Evolutionary conservation across 2,113 vertebrate species (phyloP), one percentile per base, ranked within the genome.

Genomic region (Chelonoidis abingdonii): DNA sequence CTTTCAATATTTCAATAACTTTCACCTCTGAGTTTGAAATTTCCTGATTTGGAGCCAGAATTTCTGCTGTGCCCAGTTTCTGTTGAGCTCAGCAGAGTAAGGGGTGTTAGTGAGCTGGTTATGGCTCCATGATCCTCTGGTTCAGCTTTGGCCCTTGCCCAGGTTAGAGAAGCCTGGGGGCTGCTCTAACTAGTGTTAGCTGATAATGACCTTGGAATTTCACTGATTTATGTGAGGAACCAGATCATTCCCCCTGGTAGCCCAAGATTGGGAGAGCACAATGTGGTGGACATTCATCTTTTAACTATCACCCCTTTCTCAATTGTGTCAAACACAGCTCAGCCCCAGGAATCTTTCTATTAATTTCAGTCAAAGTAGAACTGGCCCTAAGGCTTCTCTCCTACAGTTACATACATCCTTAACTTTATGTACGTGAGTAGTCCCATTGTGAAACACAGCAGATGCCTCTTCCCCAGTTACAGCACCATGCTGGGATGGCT

Each of bases 171-270:
- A 17, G n/a, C 3, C 52, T 24, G 7, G 1, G 3, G 85, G 22
- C 92, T 94, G 72, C 83, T 80, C 72, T 84, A 80, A 2, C 93
- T 5, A 2, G 10, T 78, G 38, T 72, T 31, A 62, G 3, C 2
- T 89, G 82, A 10, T 92, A 86, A 81, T 44, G n/a, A n/a, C 29
- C 50, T 92, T 89, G 79, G 80, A 31, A 88, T 62, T 94, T 72
- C 53, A 80, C 47, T 69, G 22, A 22, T 14, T 62, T 44, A 41
- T 76, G 1, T 82, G 80, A 92, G 90, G 89, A 95, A 93, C 86
- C 87, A 93, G 35, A 93, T 50, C 72, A 80, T 17, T 17, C 56
- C 80, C 72, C 56, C 82, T 44, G 94, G 4, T 49, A 11, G 22
- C 6, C 1, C 21, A 27, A 49, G 10, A 94, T 80, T 83, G 84